Percentiles rank a stretch among this genome's conserved stretches.
These are phyloP conservation scores for Genyomyrus donnyi DNA, from an alignment of 2,113 vertebrate genomes.

Conservation along the genomic window DNA sequence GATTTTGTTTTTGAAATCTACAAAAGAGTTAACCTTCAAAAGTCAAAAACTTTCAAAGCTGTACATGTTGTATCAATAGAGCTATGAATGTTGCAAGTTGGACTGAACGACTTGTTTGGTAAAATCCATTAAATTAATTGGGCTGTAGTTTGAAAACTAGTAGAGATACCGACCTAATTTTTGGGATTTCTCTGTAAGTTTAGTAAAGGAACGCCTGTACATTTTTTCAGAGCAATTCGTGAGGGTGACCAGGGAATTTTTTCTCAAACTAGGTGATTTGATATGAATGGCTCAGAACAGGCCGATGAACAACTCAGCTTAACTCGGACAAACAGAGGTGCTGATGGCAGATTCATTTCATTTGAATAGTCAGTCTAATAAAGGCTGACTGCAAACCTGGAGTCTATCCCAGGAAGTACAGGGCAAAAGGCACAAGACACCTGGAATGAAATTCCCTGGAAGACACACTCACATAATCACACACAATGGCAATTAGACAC, in stretches of 20 bases:
- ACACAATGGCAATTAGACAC: not conserved
- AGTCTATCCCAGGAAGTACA: not conserved
- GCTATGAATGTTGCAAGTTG: not conserved
- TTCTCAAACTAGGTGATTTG: not conserved
- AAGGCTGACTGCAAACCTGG: not conserved
- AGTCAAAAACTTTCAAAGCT: not conserved
- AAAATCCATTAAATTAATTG: not conserved
- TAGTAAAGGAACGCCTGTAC: not conserved
- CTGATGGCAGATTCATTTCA: not conserved
- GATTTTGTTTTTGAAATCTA: not conserved
- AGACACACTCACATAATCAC: not conserved
- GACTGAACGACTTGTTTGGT: not conserved
- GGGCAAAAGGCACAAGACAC: not conserved
- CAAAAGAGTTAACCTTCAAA: too few relatives aligned
- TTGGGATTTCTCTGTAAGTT: not conserved
- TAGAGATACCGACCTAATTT: not conserved
- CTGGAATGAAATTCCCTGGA: not conserved
- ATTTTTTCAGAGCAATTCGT: not conserved
- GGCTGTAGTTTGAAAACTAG: not conserved
- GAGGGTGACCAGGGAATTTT: not conserved
- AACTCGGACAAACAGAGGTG: not conserved
- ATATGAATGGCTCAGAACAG: not conserved
- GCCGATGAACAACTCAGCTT: not conserved
- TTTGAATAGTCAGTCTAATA: not conserved
- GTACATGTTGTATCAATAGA: not conserved